Percentiles rank a stretch among this genome's conserved stretches.
Conservation (phyloP, 1,140 invertebrate species). For the Micrasema longulum region DNA sequence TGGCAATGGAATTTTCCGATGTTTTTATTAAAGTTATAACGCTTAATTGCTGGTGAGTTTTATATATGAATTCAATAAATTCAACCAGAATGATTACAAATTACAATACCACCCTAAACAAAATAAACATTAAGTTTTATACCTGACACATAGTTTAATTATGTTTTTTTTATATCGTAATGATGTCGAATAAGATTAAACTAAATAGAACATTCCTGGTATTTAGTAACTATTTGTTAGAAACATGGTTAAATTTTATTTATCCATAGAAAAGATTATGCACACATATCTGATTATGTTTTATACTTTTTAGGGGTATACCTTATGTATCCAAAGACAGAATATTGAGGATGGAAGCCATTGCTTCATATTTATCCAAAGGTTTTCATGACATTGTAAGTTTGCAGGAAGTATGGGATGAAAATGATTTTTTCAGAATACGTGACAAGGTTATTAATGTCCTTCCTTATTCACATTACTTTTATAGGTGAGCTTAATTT, state of each 20-base stretch:
- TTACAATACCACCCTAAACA: too few species aligned
- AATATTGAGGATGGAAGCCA: slow-evolving; percentile 80
- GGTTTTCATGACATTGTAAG: slow-evolving; percentile 89
- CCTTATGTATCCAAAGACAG: slow-evolving; percentile 83
- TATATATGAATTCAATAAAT: too few species aligned
- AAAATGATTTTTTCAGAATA: slow-evolving; percentile 81
- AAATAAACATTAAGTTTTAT: too few species aligned
- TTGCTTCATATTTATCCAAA: slow-evolving; percentile 77
- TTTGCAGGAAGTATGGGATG: slow-evolving; percentile 92
- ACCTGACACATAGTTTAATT: too few species aligned
- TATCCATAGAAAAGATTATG: too few species aligned
- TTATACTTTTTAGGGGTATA: slow-evolving; percentile 78
- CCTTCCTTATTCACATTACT: slow-evolving; percentile 92
- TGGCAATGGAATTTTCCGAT: slow-evolving; percentile 27
- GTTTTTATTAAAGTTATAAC: slow-evolving; percentile 46
- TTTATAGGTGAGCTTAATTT: slow-evolving; percentile 79
- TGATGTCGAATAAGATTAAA: too few species aligned
- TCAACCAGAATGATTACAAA: too few species aligned
- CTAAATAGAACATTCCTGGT: too few species aligned
- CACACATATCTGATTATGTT: too few species aligned
- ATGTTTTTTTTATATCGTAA: too few species aligned
- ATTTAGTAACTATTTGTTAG: too few species aligned
- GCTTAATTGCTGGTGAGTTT: slow-evolving; percentile 50
- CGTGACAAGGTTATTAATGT: slow-evolving; percentile 70
- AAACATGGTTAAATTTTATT: too few species aligned